phyloP scores from a whole-genome alignment of 2,888 invertebrate genomes.

The Dolichomitus sp. region DNA sequence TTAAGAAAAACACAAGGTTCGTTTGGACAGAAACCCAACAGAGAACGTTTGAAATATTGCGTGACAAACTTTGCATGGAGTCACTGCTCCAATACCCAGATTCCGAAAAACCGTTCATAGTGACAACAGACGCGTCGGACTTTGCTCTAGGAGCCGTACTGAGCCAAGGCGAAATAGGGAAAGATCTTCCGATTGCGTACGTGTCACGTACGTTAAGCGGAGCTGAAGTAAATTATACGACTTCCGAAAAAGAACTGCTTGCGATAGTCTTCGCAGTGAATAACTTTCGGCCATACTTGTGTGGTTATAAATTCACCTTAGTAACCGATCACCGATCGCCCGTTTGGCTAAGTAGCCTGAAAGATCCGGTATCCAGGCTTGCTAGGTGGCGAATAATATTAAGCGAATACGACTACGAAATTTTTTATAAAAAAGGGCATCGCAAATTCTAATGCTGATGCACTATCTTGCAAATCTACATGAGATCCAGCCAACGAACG shows the following conservation, averaged over 20 bases:
- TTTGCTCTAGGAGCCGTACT: conserved; percentile 68
- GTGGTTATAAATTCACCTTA: neutral
- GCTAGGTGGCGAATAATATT: conserved; percentile 71
- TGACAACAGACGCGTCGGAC: conserved; percentile 70
- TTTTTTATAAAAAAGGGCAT: conserved; percentile 75
- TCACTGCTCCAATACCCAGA: no score
- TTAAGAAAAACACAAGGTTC: neutral
- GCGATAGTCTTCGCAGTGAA: conserved; percentile 21
- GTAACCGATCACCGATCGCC: conserved; percentile 11
- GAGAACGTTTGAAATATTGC: conserved; percentile 42
- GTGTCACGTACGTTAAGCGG: conserved; percentile 18
- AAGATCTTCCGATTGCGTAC: conserved; percentile 38
- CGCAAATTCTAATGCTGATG: conserved; percentile 77
- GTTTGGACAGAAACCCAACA: neutral
- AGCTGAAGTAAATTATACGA: conserved; percentile 73
- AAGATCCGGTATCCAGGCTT: conserved; percentile 30
- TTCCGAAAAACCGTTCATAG: conserved; percentile 53
- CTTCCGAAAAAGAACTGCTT: conserved; percentile 11
- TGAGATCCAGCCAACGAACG: conserved; percentile 8
- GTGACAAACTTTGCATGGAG: conserved; percentile 23
- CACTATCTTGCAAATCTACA: conserved; percentile 56
- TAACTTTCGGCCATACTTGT: conserved; percentile 16
- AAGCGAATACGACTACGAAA: conserved; percentile 76
- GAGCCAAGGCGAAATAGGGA: conserved; percentile 56
- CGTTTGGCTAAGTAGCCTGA: conserved; percentile 5